Conservation (phyloP, 2,797 vertebrate genomes). For the Leuciscus waleckii region DNA sequence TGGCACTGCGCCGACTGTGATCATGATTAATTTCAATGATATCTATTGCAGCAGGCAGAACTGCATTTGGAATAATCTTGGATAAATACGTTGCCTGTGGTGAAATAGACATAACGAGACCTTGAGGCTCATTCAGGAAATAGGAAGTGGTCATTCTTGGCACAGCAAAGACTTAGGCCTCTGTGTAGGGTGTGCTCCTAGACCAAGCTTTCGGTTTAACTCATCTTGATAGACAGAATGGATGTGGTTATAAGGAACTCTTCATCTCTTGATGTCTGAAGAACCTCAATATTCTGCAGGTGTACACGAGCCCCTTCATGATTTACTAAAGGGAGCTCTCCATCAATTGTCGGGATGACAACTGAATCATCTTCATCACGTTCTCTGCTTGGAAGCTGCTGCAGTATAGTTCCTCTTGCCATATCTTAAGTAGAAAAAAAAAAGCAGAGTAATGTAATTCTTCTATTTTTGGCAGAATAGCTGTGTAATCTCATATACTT, state of each 20-base stretch:
- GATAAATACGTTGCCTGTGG: constrained; percentile 97
- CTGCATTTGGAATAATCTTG: constrained; percentile 95
- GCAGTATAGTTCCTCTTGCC: constrained; percentile 72
- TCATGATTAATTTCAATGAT: constrained; percentile 90
- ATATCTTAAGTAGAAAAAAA: constrained; percentile 66
- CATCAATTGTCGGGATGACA: constrained; percentile 84
- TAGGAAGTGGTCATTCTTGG: constrained; percentile 85
- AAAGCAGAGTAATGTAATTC: background rate
- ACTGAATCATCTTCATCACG: constrained; percentile 61
- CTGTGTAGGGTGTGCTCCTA: constrained; percentile 70
- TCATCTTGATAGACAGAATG: constrained; percentile 83
- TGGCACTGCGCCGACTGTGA: constrained; percentile 81
- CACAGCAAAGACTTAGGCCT: constrained; percentile 94
- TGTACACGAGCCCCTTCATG: constrained; percentile 82
- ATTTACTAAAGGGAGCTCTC: constrained; percentile 70
- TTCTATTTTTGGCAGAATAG: background rate
- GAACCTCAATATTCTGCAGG: constrained; percentile 84
- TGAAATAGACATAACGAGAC: constrained; percentile 96
- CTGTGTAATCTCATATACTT: background rate
- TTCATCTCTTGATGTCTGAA: constrained; percentile 76
- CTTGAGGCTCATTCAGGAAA: constrained; percentile 80
- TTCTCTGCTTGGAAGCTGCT: constrained; percentile 62
- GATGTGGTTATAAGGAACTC: constrained; percentile 81
- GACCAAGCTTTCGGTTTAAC: constrained; percentile 74
- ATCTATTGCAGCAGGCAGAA: constrained; percentile 89